These are phyloP conservation scores for Herpetotheres cachinnans DNA, from an alignment of 2,113 vertebrate genomes.

Conservation along the genomic window DNA sequence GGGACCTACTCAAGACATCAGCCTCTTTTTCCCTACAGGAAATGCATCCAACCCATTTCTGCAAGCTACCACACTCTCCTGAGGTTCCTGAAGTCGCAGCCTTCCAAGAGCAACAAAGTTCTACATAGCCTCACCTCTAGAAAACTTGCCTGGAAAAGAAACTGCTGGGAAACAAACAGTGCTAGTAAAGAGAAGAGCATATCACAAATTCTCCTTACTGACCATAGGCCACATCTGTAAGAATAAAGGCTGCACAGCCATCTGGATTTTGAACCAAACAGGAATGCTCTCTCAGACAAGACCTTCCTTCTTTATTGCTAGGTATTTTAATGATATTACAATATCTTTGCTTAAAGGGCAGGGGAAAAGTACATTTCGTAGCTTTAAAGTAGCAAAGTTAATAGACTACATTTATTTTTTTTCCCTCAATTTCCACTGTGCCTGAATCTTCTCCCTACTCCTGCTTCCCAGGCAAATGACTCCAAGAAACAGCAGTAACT, in stretches of 20 bases:
- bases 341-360: neutral
- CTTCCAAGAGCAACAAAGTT: neutral
- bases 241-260: neutral
- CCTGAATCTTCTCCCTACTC: neutral
- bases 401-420: neutral
- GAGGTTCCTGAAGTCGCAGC: neutral
- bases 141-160: neutral
- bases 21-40: neutral
- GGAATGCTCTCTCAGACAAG: neutral
- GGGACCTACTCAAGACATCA: neutral
- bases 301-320: neutral
- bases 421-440: neutral
- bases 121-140: neutral
- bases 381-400: neutral
- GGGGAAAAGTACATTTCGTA: neutral
- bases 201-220: neutral
- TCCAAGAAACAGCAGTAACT: neutral
- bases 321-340: neutral
- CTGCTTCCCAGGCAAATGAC: neutral
- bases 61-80: neutral
- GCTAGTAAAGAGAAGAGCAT: neutral
- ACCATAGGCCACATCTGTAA: neutral
- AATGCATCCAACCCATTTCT: neutral
- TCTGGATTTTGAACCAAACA: neutral
- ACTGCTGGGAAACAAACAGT: neutral